A percentile compares a stretch with the other conserved stretches of the same genome.
These are phyloP conservation scores for Peromyscus leucopus DNA, from an alignment of 2,113 vertebrate species.

Conservation along the genomic window DNA sequence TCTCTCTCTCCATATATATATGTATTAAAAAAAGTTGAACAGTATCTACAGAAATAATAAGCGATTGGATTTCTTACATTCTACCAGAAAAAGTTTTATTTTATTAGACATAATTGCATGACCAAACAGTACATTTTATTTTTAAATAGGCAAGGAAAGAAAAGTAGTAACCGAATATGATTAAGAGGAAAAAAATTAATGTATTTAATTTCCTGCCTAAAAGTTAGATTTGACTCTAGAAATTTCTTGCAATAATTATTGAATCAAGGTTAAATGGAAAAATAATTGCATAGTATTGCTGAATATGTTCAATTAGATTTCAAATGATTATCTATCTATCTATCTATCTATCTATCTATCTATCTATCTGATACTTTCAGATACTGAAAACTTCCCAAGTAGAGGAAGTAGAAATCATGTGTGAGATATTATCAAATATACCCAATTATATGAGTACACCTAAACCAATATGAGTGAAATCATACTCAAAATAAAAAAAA, in stretches of 20 bases:
- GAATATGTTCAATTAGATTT: neutral
- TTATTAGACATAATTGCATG: slow-evolving; percentile 46
- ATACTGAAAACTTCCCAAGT: slow-evolving; percentile 39
- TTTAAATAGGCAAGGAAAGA: slow-evolving; percentile 29
- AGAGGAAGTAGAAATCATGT: slow-evolving; percentile 23
- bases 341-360: neutral
- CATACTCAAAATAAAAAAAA: neutral
- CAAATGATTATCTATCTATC: neutral
- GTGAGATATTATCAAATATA: slow-evolving; percentile 6
- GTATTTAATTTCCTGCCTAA: slow-evolving; percentile 55
- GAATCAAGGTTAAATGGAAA: slow-evolving; percentile 38
- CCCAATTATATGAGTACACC: neutral
- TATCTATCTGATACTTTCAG: neutral
- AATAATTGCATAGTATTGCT: slow-evolving; percentile 5
- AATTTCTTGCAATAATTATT: slow-evolving; percentile 41
- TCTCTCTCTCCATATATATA: neutral
- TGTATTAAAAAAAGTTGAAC: neutral
- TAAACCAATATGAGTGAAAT: neutral
- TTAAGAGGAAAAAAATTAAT: slow-evolving; percentile 17
- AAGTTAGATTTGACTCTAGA: slow-evolving; percentile 41
- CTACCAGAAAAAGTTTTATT: slow-evolving; percentile 4
- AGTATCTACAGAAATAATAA: neutral
- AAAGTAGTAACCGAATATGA: slow-evolving; percentile 52
- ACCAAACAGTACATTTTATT: slow-evolving; percentile 51
- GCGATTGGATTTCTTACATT: neutral